phyloP scores from a whole-genome alignment of 23 tunicate species.

The Oikopleura dioica region DNA sequence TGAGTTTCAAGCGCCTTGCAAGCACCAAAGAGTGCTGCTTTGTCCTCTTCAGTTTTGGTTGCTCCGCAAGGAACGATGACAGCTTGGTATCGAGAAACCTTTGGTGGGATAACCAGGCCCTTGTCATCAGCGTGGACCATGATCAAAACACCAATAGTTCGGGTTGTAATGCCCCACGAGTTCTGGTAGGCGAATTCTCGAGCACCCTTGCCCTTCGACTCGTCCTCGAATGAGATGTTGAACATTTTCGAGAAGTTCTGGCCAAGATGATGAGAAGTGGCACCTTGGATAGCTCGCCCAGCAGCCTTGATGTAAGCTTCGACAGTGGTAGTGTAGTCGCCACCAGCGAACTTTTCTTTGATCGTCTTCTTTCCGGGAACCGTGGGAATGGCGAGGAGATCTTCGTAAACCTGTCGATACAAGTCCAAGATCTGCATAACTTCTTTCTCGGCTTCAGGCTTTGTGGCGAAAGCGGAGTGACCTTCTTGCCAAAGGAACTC shows the following conservation, averaged over 20 bases:
- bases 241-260: conserved; percentile 95
- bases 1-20: conserved; percentile 28
- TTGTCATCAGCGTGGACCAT: conserved; percentile 98
- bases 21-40: conserved; percentile 18
- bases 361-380: conserved; percentile 68
- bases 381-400: conserved; percentile 65
- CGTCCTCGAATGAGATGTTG: conserved; percentile 83
- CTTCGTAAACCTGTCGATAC: conserved; percentile 72
- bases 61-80: conserved; percentile 64
- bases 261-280: conserved; percentile 81
- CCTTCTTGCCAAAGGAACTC: conserved; percentile 98
- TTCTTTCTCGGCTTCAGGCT: conserved; percentile 56
- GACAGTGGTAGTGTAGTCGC: conserved; percentile 81
- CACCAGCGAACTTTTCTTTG: conserved; percentile 93
- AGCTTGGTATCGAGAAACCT: conserved; percentile 35
- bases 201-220: conserved; percentile 41
- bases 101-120: conserved; percentile 76
- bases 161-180: conserved; percentile 84
- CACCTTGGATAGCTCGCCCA: conserved; percentile 83
- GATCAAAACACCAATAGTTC: conserved; percentile 71
- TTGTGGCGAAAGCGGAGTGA: conserved; percentile 64
- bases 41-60: conserved; percentile 32
- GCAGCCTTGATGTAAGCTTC: conserved; percentile 73
- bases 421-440: conserved; percentile 52
- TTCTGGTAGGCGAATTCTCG: conserved; percentile 61